Evolutionary conservation across 2,113 vertebrate genomes (phyloP).

Genomic region (Brachirus orientalis): DNA sequence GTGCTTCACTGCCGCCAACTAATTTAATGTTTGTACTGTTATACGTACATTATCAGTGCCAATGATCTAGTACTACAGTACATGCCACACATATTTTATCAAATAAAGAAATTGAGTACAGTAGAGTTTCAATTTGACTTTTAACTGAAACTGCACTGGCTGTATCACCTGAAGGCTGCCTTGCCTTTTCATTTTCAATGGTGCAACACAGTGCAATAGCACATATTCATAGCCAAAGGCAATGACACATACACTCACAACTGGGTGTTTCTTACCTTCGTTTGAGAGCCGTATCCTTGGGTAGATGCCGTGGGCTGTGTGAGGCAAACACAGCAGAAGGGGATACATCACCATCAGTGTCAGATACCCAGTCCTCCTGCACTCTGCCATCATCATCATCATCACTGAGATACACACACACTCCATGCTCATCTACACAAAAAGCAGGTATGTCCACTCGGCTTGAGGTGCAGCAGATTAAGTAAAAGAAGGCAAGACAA

Average conservation of each 20-base stretch:
- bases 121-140: not conserved
- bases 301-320: slow-evolving; percentile 58
- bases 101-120: no score
- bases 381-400: slow-evolving; percentile 55
- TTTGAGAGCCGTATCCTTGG: slow-evolving; percentile 77
- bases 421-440: slow-evolving; percentile 31
- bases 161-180: not conserved
- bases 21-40: no score
- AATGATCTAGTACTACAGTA: no score
- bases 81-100: no score
- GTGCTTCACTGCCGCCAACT: no score
- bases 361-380: slow-evolving; percentile 46
- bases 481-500: slow-evolving; percentile 15
- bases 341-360: slow-evolving; percentile 62
- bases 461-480: slow-evolving; percentile 33
- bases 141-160: not conserved
- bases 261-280: slow-evolving; percentile 61
- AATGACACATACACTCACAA: not conserved
- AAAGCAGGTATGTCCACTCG: slow-evolving; percentile 37
- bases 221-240: not conserved
- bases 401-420: slow-evolving; percentile 5
- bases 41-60: no score
- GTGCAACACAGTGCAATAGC: not conserved
- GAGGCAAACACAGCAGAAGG: slow-evolving; percentile 43
- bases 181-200: not conserved